Evolutionary conservation across 2,113 vertebrate genomes (phyloP), one percentile per base, ranked within the genome.

Genomic region (Thamnaconus septentrionalis): DNA sequence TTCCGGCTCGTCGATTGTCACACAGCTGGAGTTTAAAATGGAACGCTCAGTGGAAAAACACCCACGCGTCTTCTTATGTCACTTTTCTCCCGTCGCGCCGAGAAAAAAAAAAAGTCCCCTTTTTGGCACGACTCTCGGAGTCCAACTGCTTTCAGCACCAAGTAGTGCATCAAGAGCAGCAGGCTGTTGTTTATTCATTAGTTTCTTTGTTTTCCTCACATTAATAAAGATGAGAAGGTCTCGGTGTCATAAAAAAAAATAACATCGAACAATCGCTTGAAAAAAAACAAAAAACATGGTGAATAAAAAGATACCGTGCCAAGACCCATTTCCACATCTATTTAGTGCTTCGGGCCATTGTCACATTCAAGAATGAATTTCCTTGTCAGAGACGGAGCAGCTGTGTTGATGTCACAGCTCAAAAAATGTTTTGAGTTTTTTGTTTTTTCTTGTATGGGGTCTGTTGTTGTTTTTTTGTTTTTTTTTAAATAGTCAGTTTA

Each of bases 111-210:
- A 50, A 5, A 46, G 2, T 5, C 10, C 1, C 9, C 11, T 9
- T 56, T 65, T n/a, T 40, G 47, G 31, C 56, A 49, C 51, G 55
- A 64, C 49, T 3, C 1, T 66, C 59, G 67, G 54, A 53, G 11
- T 74, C 60, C 4, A 6, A 59, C 54, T 57, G 67, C 71, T 81
- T 71, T 67, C 41, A 75, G 64, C 61, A 56, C 47, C 45, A 53
- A 79, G 70, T 8, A 49, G 40, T 41, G 64, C 72, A 67, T 62
- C 72, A 41, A 57, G 49, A 69, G 45, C 53, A 62, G 62, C 8
- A 59, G 8, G 60, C 50, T 71, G 64, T 66, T 80, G 69, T 75
- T 72, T 73, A 76, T 69, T 80, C 75, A 71, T 77, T 56, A 41
- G 61, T 41, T 64, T 61, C 40, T 56, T 75, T 55, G 6, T 59